phyloP scores from a whole-genome alignment of 2,888 invertebrate genomes.

The Chaitophorus viminalis region DNA sequence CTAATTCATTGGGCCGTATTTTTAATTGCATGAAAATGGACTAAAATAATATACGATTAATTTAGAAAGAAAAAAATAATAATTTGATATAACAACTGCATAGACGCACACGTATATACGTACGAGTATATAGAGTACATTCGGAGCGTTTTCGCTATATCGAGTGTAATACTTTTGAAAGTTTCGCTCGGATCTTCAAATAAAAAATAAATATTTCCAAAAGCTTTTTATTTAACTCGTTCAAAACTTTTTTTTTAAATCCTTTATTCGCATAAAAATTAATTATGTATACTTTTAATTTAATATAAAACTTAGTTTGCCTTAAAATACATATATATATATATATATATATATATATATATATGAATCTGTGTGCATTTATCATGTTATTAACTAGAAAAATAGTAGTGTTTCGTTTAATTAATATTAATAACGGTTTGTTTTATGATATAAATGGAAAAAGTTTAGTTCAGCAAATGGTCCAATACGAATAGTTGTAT shows the following conservation, averaged over 20 bases:
- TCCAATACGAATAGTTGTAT: not conserved
- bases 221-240: constrained; percentile 25
- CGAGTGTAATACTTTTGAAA: constrained; percentile 17
- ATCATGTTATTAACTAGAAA: not conserved
- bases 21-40: not conserved
- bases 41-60: no score
- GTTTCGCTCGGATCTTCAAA: not conserved
- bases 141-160: not conserved
- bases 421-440: constrained; percentile 19
- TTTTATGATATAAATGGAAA: not conserved
- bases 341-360: not conserved
- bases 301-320: constrained; percentile 21
- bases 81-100: no score
- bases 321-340: not conserved
- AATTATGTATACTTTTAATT: constrained; percentile 45
- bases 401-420: constrained; percentile 23
- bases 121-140: no score
- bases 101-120: no score
- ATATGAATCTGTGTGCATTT: not conserved
- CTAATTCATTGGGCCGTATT: not conserved
- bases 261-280: constrained; percentile 38
- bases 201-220: not conserved
- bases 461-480: constrained; percentile 9
- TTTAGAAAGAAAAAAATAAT: no score
- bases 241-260: constrained; percentile 33